Percentiles rank a stretch among this genome's conserved stretches.
These are phyloP conservation scores for Adineta ricciae DNA, from an alignment of 2,888 invertebrate genomes.

Conservation along the genomic window DNA sequence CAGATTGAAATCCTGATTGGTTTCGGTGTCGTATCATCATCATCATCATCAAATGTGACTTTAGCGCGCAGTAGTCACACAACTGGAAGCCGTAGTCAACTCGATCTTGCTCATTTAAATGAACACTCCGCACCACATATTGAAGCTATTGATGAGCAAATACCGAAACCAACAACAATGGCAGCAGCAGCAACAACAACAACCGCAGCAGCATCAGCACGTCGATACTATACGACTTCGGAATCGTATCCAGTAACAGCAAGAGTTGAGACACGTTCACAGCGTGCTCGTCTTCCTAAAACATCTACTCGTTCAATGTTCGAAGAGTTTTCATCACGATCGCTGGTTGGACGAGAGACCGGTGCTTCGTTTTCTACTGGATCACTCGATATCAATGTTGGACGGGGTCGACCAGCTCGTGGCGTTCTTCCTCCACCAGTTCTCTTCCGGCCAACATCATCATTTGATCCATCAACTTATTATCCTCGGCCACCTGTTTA, in stretches of 20 bases:
- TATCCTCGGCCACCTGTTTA: background rate
- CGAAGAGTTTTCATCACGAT: background rate
- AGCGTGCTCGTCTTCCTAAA: background rate
- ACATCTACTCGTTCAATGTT: slow-evolving; percentile 10
- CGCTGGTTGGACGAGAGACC: background rate
- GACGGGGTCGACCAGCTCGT: background rate
- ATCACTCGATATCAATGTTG: background rate
- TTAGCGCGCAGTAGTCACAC: background rate
- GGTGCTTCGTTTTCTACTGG: background rate
- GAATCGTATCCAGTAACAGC: background rate
- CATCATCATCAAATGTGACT: background rate
- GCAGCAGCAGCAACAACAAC: background rate
- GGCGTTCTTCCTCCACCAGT: background rate
- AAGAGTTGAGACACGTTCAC: slow-evolving; percentile 6
- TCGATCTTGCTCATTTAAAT: background rate
- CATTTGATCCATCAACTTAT: background rate
- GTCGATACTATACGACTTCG: background rate
- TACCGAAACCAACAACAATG: background rate
- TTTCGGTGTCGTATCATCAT: background rate
- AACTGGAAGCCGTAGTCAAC: background rate
- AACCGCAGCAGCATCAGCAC: background rate
- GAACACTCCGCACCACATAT: background rate
- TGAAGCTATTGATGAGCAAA: background rate
- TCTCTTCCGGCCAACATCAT: background rate
- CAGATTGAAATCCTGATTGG: slow-evolving; percentile 29